Base-by-base conservation (phyloP, 2,113 vertebrate genomes). In the Odocoileus hemionus region DNA sequence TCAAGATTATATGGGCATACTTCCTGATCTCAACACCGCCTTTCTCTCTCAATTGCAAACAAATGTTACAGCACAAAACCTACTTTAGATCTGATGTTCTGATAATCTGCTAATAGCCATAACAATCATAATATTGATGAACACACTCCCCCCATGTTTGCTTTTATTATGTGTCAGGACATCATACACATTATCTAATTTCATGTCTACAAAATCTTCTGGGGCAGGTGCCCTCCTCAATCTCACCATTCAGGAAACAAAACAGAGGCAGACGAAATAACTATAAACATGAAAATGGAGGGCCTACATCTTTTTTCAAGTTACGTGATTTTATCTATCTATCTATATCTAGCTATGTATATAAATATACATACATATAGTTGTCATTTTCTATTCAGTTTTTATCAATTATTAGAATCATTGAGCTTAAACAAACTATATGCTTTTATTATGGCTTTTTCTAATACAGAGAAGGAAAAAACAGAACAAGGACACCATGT, bases 401-500 rank as follows among this genome's bases (percentile, higher is more conserved):
- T 96, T 93, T 45, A 58, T 61, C 28, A 60, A 33, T 80, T 26
- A 86, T 70, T 83, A 95, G 30, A 93, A 87, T 91, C 61, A 91
- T 26, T 95, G 89, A 97, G 91, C 95, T 93, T 95, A 94, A 93
- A 39, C 50, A 93, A 85, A 80, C 89, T 95, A 94, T 95, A 93
- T 96, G 0, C 26, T 98, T 97, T 97, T 94, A 23, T 95, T 97
- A 95, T 97, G 50, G 47, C 55, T 97, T 39, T 97, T 21, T 86
- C 52, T 95, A 96, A 93, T 87, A 55, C 91, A 97, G 79, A 94
- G 45, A 97, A 82, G 96, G 15, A 4, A 98, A 98, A 97, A 98
- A 96, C 92, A 98, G 79, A 98, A 94, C 97, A 99, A 98, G 98
- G 98, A 97, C 98, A 98, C 94, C 76, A 93, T 95, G 93, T 98